Evolutionary conservation across 1,140 invertebrate species (phyloP), one percentile per base, ranked within the genome.

Genomic region (Diorhabda sublineata): DNA sequence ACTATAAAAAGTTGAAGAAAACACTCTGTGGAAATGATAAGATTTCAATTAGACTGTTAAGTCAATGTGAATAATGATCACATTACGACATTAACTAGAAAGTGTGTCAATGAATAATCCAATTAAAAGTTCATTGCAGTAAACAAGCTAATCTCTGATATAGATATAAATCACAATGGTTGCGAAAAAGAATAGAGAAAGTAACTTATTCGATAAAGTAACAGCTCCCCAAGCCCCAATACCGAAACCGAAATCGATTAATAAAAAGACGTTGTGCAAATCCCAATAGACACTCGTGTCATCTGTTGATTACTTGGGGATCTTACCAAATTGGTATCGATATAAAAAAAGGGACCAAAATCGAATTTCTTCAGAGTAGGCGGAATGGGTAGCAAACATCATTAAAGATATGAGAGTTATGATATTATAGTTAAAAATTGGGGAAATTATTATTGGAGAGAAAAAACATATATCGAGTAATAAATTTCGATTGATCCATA

Each of bases 191-290:
- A 42, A 41, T 60, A 11, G 59, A 26, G 26, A 60, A 60, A 7
- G 11, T 11, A 42, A 42, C 11, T 7, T 42, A 45, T 43, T 64
- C 11, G 42, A 47, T 64, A 43, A 64, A 64, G 61, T 44, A 65
- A 74, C 70, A 60, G 58, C 68, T 69, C 72, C 72, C 72, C 45
- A 45, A 64, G 65, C 72, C 64, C 69, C 66, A 71, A 74, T 74
- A 66, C 72, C 26, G 6, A 26, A 61, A 70, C 69, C 72, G 66
- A 70, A 74, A 74, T 74, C 72, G 72, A 74, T 74, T 74, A 74
- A 74, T 74, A 74, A 74, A 71, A 71, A 74, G 68, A 74, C 69
- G 70, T 71, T 74, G 69, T 74, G 66, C 71, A 74, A 74, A 71
- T 71, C 72, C 72, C 72, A 45, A 45, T n/a, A 71, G 72, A 62